phyloP scores from a whole-genome alignment of 1,140 invertebrate species.

The Protaetia brevitarsis region DNA sequence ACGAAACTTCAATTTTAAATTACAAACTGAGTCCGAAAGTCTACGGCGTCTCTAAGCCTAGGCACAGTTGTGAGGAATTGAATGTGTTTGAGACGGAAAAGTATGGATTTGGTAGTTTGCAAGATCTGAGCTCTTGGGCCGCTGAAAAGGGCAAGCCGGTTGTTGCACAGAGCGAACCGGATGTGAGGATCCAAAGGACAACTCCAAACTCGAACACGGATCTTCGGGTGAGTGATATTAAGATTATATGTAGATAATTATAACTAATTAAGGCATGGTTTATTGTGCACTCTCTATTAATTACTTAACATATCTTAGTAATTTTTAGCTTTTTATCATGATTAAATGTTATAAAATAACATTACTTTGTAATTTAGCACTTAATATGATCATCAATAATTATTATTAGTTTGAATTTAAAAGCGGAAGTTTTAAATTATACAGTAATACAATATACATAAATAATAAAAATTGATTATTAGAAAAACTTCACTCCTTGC shows the following conservation, averaged over 20 bases:
- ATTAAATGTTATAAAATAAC: no score
- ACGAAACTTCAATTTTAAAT: constrained; percentile 33
- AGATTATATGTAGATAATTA: no score
- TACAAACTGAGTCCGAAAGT: constrained; percentile 61
- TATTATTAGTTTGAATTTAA: no score
- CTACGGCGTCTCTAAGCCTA: constrained; percentile 50
- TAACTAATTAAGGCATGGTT: no score
- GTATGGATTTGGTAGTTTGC: constrained; percentile 44
- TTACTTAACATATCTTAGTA: no score
- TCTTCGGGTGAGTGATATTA: neutral
- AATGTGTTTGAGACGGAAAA: constrained; percentile 45
- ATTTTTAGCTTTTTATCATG: no score
- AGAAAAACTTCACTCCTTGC: constrained; percentile 95
- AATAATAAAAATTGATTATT: constrained; percentile 37
- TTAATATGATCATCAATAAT: no score
- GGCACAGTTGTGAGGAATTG: constrained; percentile 59
- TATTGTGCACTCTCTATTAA: no score
- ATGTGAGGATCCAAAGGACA: constrained; percentile 39
- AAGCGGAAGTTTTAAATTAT: neutral
- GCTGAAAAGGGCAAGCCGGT: constrained; percentile 29
- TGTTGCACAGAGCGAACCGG: constrained; percentile 45
- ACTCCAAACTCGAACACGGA: neutral
- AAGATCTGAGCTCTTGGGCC: constrained; percentile 39
- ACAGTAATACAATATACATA: neutral
- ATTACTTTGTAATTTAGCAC: no score